Base-by-base conservation (phyloP, 1,140 invertebrate species). In the Teleogryllus occipitalis region DNA sequence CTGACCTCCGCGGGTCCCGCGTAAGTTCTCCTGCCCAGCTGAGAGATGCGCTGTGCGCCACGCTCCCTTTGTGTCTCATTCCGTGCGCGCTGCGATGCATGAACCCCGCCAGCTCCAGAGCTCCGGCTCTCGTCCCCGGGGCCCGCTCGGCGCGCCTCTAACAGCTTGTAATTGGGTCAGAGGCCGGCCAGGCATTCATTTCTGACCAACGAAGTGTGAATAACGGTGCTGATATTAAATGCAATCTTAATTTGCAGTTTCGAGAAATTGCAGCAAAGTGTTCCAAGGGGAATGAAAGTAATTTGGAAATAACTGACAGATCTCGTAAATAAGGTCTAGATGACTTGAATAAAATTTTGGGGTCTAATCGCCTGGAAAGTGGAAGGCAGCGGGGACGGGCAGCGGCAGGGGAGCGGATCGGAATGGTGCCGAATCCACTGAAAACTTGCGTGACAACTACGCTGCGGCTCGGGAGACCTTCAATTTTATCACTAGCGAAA, bases 121-220 rank as follows among this genome's bases (percentile, higher is more conserved):
- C 27, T 39, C 27, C 27, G 27, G 27, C 27, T 39, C 27, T 39
- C 27, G 27, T 5, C 27, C 27, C 27, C 27, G 27, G 27, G 5
- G 27, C 54, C 54, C 3, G 54, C 10, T 65, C 54, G 18, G 10
- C 18, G 54, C 54, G 54, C 18, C 54, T 10, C 2, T 65, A 10
- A 14, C 54, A 65, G 10, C 54, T 65, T 18, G 54, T 65, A 65
- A 65, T 65, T 65, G 7, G 54, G 54, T 65, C 54, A 18, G 18
- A 10, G 54, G 10, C 18, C 54, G 54, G 10, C 18, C 54, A 65
- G 18, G 18, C 54, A 65, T 65, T 18, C 10, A 65, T 65, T 65
- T 65, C 54, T 65, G 54, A 65, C 18, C 54, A 65, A 65, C 54
- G 54, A 65, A 65, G 54, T 65, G 54, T 65, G 54, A 65, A 65